Base-by-base conservation (phyloP, 2,888 invertebrate genomes). In the Cephus nigrinus region DNA sequence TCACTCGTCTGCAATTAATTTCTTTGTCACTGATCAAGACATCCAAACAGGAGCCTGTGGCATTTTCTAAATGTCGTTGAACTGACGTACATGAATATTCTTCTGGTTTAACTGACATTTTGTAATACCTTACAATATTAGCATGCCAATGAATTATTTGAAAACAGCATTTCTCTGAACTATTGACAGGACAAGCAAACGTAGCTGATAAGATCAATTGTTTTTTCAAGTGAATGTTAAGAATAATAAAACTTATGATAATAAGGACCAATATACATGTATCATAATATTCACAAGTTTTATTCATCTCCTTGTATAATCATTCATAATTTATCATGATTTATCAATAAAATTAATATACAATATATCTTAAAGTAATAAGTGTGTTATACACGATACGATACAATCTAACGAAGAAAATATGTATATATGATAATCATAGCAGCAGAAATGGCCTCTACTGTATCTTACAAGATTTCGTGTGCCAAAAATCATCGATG, bases 341-440 rank as follows among this genome's bases (percentile, higher is more conserved):
- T 89, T 86, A 87, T 90, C 86, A 87, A 90, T 90, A 90, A 90
- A 91, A 91, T 90, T 89, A 91, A 90, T 91, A 91, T 91, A 90
- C 90, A 90, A 88, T 89, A 89, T 89, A 86, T 85, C 89, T 88
- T 85, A 87, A 88, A 90, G 86, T 88, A 88, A 89, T 84, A 88
- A 87, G 23, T 32, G 85, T 89, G 88, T 90, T 90, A 89, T 89
- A 90, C 87, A 89, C 86, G 88, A 87, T 90, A 89, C 87, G 87
- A 87, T 84, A 69, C 82, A 33, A 71, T 71, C 89, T 89, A 89
- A 89, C 87, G 86, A 88, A 89, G 87, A 88, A 89, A 87, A 88
- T 88, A 87, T 87, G 85, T 87, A 84, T 80, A 78, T 78, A 81
- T 84, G 85, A 86, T 87, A 87, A 88, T 88, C 84, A 86, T 90